Percentiles rank a stretch among this genome's conserved stretches.
Evolutionary conservation across 2,888 invertebrate genomes (phyloP).

Genomic region (Tetheella fluctuosa): DNA sequence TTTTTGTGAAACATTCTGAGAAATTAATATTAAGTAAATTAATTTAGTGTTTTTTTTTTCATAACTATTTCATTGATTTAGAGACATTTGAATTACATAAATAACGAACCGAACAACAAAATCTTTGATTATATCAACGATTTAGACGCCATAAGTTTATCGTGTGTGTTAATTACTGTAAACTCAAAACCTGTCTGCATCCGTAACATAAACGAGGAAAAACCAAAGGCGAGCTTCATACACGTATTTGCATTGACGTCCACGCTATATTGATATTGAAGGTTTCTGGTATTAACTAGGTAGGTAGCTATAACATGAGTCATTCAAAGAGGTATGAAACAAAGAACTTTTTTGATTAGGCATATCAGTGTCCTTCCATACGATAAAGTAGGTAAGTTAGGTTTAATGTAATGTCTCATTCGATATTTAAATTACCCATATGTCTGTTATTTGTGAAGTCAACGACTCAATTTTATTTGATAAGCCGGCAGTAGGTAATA

Average conservation of each 20-base stretch:
- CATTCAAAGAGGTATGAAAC: background rate
- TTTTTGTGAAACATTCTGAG: no score
- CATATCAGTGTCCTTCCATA: background rate
- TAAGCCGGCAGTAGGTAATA: no score
- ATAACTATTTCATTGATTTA: no score
- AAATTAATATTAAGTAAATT: no score
- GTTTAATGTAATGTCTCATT: background rate
- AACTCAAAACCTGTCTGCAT: conserved; percentile 1
- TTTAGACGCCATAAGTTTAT: no score
- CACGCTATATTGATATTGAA: background rate
- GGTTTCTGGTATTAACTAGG: background rate
- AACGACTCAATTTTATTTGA: background rate
- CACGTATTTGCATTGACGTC: background rate
- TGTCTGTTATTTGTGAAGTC: background rate
- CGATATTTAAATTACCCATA: background rate
- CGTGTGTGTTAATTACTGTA: background rate
- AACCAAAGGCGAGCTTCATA: background rate
- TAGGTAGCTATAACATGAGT: background rate
- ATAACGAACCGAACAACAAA: background rate
- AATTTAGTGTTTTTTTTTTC: no score
- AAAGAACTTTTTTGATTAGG: background rate
- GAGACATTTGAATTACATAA: no score
- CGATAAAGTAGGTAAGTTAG: background rate
- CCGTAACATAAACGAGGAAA: conserved; percentile 1
- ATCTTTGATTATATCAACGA: background rate